Evolutionary conservation across 2,113 vertebrate genomes (phyloP), one percentile per base, ranked within the genome.

Genomic region (Gambusia holbrooki): DNA sequence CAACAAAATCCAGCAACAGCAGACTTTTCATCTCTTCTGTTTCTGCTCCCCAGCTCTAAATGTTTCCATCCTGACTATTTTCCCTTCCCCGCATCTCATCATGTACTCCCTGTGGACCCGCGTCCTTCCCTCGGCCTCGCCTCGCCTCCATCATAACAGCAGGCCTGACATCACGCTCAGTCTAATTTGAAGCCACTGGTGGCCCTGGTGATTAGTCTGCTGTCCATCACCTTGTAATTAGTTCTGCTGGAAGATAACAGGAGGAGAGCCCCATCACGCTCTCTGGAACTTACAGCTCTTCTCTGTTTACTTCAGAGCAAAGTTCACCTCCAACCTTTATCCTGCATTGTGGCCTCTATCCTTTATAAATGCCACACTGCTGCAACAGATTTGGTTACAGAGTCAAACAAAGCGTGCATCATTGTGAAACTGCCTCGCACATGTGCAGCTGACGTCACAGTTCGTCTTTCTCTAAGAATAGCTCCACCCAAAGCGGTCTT

Each of bases 211-310:
- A 94, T 94, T 90, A 92, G 88, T 85, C 81, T 80, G 78, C 91
- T 92, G 92, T 90, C 92, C 85, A 77, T 92, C 92, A 85, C 71
- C 79, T 79, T 74, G 82, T 92, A 92, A 94, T 94, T 92, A 93
- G 87, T 89, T 93, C 85, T 88, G 82, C 15, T 0, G 62, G 80
- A 88, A 74, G 80, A 87, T 90, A 88, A 88, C 73, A 84, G 79
- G 70, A 76, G 83, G 74, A 82, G 80, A 65, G 83, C 79, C 65
- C 72, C 76, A 82, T 92, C 87, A 79, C 67, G 91, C 87, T 69
- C 51, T 70, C 51, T 37, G 65, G 80, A 8, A 22, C 58, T 45
- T 35, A 51, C 65, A 67, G 45, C 40, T 73, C 37, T 66, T 40
- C 62, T 17, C 19, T 14, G 37, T 25, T 73, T 15, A 13, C 42